Conservation (phyloP, 2,888 invertebrate genomes). For the Lasioglossum marginatum region DNA sequence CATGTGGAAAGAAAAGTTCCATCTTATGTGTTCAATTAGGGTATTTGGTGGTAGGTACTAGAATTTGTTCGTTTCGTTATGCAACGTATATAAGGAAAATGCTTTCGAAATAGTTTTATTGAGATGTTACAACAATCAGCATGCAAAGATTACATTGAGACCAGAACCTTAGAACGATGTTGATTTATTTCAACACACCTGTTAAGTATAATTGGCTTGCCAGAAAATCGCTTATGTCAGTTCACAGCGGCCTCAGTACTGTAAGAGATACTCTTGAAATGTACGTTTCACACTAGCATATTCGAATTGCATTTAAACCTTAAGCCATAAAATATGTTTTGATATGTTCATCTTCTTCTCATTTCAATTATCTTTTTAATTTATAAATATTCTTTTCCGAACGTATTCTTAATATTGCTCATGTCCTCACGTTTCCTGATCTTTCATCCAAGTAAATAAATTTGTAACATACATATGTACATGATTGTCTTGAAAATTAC, state of each 20-base stretch:
- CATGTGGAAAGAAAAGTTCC: constrained; percentile 1
- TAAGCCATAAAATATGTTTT: neutral
- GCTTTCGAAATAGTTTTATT: constrained; percentile 69
- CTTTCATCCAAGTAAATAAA: neutral
- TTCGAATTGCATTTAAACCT: neutral
- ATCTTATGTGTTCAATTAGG: neutral
- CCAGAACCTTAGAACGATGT: constrained; percentile 56
- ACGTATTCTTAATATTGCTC: neutral
- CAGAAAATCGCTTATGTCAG: constrained; percentile 20
- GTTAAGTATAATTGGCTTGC: constrained; percentile 37
- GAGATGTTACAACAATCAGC: constrained; percentile 81
- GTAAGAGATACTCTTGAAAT: constrained; percentile 37
- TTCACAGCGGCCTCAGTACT: constrained; percentile 26
- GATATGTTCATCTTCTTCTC: neutral
- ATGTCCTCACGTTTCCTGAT: neutral
- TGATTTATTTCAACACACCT: constrained; percentile 46
- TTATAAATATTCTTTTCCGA: neutral
- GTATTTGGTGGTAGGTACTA: neutral
- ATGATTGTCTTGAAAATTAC: neutral
- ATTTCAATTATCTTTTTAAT: neutral
- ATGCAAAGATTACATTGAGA: constrained; percentile 79
- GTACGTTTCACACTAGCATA: constrained; percentile 1
- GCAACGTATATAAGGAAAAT: neutral
- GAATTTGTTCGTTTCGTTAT: neutral
- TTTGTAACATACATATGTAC: neutral